Conservation (phyloP, 2,113 vertebrate genomes). For the Larimichthys crocea region DNA sequence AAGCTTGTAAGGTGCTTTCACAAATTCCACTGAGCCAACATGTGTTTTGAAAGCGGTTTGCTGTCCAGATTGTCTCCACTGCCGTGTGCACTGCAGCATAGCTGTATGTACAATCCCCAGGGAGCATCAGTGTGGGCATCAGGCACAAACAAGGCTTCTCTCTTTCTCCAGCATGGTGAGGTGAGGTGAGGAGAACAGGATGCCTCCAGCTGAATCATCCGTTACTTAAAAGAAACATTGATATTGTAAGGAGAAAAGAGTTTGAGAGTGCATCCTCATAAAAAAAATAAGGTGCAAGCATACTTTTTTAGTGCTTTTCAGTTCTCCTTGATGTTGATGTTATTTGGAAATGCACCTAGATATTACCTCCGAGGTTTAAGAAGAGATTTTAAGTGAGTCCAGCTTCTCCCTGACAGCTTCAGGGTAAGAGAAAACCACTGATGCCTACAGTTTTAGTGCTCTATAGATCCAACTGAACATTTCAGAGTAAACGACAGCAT, state of each 20-base stretch:
- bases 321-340: neutral
- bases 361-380: neutral
- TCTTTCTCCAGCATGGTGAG: neutral
- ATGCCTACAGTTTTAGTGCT: constrained; percentile 4
- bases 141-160: constrained; percentile 13
- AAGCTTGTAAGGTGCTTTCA: constrained; percentile 29
- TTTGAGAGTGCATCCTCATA: neutral
- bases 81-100: constrained; percentile 26
- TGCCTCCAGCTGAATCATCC: constrained; percentile 4
- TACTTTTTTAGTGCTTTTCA: neutral
- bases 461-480: constrained; percentile 22
- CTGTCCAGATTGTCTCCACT: constrained; percentile 20
- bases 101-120: constrained; percentile 4
- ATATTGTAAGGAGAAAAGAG: neutral
- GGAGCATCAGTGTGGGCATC: constrained; percentile 32
- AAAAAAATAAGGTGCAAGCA: neutral
- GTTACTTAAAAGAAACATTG: neutral
- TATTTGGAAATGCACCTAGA: neutral
- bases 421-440: constrained; percentile 21
- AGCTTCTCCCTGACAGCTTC: constrained; percentile 8
- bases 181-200: neutral
- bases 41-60: constrained; percentile 27
- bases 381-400: constrained; percentile 13
- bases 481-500: constrained; percentile 22
- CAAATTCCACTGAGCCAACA: constrained; percentile 27